Percentiles rank a stretch among this genome's conserved stretches.
These are phyloP conservation scores for Rhinolophus sinicus DNA, from an alignment of 2,113 vertebrate genomes.

Conservation along the genomic window DNA sequence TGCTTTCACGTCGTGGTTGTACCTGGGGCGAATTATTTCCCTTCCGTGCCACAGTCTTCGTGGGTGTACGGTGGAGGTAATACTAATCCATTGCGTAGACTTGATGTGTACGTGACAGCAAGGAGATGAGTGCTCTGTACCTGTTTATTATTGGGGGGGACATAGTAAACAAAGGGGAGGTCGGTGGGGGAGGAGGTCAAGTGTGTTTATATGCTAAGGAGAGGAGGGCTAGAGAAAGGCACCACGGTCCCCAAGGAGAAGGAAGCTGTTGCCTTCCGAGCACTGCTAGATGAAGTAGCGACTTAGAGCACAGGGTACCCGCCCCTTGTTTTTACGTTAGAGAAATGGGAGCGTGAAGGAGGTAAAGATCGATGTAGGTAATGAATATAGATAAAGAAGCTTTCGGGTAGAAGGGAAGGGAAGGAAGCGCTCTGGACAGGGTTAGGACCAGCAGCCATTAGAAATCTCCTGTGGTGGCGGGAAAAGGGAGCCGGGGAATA, in stretches of 20 bases:
- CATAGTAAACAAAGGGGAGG: not conserved
- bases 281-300: not conserved
- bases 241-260: not conserved
- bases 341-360: not conserved
- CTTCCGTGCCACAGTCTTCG: not conserved
- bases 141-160: not conserved
- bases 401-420: not conserved
- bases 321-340: not conserved
- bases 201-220: not conserved
- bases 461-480: not conserved
- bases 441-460: not conserved
- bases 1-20: not conserved
- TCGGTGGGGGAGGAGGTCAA: not conserved
- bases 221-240: not conserved
- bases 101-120: not conserved
- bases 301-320: not conserved
- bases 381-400: too few species aligned
- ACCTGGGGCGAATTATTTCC: not conserved
- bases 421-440: not conserved
- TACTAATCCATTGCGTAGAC: not conserved
- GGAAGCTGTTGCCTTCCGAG: not conserved
- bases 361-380: not conserved
- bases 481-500: not conserved
- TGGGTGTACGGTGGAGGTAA: not conserved
- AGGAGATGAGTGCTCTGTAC: not conserved